Percentiles rank a stretch among this genome's conserved stretches.
phyloP scores from a whole-genome alignment of 2,113 vertebrate species.

The Melierax canorus region DNA sequence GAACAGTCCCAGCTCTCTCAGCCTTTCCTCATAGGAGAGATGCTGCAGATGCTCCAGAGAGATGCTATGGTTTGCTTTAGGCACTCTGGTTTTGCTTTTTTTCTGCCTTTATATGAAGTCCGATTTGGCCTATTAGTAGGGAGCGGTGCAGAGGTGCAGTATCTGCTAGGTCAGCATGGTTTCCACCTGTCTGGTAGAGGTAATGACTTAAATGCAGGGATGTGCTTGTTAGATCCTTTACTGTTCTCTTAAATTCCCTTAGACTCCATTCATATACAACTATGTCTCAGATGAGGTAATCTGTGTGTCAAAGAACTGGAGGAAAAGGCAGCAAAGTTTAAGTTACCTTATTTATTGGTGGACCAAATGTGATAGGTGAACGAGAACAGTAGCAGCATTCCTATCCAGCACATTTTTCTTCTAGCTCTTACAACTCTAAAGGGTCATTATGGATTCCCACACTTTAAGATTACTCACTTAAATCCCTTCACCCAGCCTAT shows the following conservation, averaged over 20 bases:
- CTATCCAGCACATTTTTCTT: neutral
- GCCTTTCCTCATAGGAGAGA: neutral
- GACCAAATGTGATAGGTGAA: no score
- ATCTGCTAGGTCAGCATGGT: neutral
- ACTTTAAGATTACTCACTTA: neutral
- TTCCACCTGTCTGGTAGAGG: neutral
- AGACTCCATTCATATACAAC: neutral
- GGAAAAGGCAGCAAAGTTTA: neutral
- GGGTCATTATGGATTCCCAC: neutral
- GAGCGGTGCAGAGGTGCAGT: neutral
- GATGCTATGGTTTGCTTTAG: neutral
- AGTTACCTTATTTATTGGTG: neutral
- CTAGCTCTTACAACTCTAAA: neutral
- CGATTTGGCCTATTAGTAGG: neutral
- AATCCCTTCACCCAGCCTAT: neutral
- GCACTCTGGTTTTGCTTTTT: neutral
- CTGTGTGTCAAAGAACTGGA: neutral
- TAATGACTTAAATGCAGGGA: neutral
- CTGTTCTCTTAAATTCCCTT: neutral
- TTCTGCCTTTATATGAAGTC: neutral
- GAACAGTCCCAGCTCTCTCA: neutral
- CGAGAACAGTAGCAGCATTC: neutral
- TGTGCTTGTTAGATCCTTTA: neutral
- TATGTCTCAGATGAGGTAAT: neutral
- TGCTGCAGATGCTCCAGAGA: neutral